Evolutionary conservation across 2,888 invertebrate species (phyloP).

Genomic region (Platerodrilus igneus): DNA sequence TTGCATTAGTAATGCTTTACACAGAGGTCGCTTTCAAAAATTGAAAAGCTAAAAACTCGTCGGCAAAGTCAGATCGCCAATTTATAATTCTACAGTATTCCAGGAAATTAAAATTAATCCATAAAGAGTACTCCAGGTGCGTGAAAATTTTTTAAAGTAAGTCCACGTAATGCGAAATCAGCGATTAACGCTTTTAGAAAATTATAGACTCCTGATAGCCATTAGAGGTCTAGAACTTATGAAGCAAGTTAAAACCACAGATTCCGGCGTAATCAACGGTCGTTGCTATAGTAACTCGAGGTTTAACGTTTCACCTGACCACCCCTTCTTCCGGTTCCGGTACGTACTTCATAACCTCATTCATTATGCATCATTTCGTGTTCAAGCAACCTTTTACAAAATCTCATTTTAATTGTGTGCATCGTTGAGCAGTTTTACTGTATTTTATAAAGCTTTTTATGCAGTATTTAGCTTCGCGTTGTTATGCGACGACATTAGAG

Average conservation of each 20-base stretch:
- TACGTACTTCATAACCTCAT: constrained; percentile 36
- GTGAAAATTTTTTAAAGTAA: no score
- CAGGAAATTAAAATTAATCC: constrained; percentile 7
- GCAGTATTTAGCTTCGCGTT: constrained; percentile 20
- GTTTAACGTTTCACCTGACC: constrained; percentile 39
- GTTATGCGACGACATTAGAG: no score
- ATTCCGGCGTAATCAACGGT: constrained; percentile 34
- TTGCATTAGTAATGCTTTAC: no score
- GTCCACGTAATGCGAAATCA: constrained; percentile 13
- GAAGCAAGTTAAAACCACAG: constrained; percentile 31
- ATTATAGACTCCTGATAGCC: constrained; percentile 24
- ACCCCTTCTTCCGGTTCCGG: constrained; percentile 33
- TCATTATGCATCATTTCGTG: constrained; percentile 36
- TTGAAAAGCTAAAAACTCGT: constrained; percentile 9
- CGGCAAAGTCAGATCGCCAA: constrained; percentile 9
- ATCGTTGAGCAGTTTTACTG: constrained; percentile 25
- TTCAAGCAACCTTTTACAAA: constrained; percentile 34
- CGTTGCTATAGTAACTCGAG: constrained; percentile 35
- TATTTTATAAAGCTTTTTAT: constrained; percentile 26
- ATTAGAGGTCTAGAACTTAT: constrained; percentile 28
- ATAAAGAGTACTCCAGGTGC: no score
- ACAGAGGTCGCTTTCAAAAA: no score
- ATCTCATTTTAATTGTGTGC: constrained; percentile 33
- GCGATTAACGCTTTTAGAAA: constrained; percentile 23
- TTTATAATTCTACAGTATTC: constrained; percentile 10